Percentiles rank a stretch among this genome's conserved stretches.
phyloP scores from a whole-genome alignment of 23 tunicate genomes.

The Aplidium turbinatum region DNA sequence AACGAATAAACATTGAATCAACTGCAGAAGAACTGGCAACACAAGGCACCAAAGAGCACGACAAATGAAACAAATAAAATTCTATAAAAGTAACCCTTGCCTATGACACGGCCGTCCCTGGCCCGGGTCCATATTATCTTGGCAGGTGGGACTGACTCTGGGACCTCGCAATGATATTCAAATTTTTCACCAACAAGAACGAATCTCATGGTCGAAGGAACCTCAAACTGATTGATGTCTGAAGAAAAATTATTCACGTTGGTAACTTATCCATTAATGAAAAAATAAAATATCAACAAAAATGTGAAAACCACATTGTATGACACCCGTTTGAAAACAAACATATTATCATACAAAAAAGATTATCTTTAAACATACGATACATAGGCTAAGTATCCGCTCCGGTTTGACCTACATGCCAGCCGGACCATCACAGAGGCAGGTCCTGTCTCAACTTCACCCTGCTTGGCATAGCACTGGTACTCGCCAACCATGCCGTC shows the following conservation, averaged over 20 bases:
- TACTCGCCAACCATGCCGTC: conserved; percentile 1
- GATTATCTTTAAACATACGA: background rate
- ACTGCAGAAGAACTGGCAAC: no score
- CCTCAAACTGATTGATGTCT: conserved; percentile 5
- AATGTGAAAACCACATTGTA: no score
- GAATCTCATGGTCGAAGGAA: background rate
- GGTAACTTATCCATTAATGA: no score
- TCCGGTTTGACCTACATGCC: conserved; percentile 17
- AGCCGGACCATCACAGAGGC: background rate
- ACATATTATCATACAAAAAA: background rate
- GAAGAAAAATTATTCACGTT: no score
- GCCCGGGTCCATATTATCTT: background rate
- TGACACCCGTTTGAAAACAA: no score
- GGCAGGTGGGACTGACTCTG: background rate
- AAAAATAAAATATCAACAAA: no score
- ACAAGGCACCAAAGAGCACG: background rate
- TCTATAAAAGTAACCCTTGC: background rate
- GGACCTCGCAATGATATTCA: conserved; percentile 17
- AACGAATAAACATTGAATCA: no score
- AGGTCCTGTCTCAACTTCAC: background rate
- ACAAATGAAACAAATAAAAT: background rate
- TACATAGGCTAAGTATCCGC: no score
- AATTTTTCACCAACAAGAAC: conserved; percentile 11
- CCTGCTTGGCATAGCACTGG: conserved; percentile 19
- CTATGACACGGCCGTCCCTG: background rate